phyloP scores from a whole-genome alignment of 2,797 vertebrate species.

The Melanotaenia pygmaea region DNA sequence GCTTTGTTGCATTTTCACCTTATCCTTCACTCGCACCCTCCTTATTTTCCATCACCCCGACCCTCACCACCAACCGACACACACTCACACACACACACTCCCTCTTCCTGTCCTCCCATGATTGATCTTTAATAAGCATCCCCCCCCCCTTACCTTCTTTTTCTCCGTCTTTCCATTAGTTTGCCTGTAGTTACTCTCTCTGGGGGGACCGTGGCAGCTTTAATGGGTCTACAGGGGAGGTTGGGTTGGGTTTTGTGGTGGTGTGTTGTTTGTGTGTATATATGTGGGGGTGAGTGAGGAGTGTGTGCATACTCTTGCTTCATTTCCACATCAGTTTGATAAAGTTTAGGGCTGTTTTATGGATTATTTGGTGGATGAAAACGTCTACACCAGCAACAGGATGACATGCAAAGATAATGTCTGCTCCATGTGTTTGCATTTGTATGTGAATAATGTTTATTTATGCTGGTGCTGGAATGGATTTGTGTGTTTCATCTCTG shows the following conservation, averaged over 20 bases:
- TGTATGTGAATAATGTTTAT: constrained; percentile 4
- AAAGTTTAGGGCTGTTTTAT: constrained; percentile 8
- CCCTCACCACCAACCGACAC: constrained; percentile 27
- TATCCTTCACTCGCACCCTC: constrained; percentile 53
- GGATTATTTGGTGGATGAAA: constrained; percentile 25
- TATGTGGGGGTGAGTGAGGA: constrained; percentile 20
- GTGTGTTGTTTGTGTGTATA: constrained; percentile 30
- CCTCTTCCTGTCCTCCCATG: constrained; percentile 55
- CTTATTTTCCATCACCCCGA: constrained; percentile 44
- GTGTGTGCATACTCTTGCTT: constrained; percentile 23
- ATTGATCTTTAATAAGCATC: constrained; percentile 81
- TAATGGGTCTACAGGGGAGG: constrained; percentile 81
- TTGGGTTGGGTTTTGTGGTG: constrained; percentile 73
- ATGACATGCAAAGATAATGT: background rate
- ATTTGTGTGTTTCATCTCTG: constrained; percentile 47
- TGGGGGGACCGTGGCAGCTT: constrained; percentile 69
- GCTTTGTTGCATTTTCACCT: constrained; percentile 56
- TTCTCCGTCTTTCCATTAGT: constrained; percentile 70
- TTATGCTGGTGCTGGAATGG: constrained; percentile 35
- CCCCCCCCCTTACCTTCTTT: constrained; percentile 45
- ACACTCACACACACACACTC: constrained; percentile 14
- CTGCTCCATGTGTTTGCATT: background rate
- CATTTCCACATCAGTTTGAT: constrained; percentile 21
- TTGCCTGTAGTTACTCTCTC: constrained; percentile 65
- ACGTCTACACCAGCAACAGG: background rate